Evolutionary conservation across 2,888 invertebrate genomes (phyloP).

Genomic region (Orthosia gothica): DNA sequence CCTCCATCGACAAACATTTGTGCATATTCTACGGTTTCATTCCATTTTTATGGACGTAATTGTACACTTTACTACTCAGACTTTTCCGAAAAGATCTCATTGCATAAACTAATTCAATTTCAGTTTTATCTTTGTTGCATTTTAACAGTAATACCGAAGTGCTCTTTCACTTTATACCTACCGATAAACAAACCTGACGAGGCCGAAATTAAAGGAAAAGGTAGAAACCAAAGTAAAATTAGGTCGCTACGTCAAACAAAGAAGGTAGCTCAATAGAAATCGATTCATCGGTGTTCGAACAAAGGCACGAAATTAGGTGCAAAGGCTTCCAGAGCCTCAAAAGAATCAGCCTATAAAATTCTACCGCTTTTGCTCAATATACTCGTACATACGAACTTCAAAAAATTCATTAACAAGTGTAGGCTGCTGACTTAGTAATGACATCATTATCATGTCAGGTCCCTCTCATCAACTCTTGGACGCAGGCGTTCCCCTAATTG

Average conservation of each 20-base stretch:
- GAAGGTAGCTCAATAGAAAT: slow-evolving; percentile 51
- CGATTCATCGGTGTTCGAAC: slow-evolving; percentile 55
- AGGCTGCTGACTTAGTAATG: slow-evolving; percentile 31
- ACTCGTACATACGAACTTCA: slow-evolving; percentile 9
- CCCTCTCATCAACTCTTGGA: slow-evolving; percentile 46
- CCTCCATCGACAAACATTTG: slow-evolving; percentile 70
- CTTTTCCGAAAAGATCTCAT: not conserved
- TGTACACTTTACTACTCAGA: not conserved
- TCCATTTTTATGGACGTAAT: slow-evolving; percentile 55
- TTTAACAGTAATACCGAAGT: not conserved
- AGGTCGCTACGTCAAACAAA: slow-evolving; percentile 48
- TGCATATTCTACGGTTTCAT: slow-evolving; percentile 63
- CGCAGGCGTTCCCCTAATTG: slow-evolving; percentile 32
- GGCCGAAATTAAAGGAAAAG: slow-evolving; percentile 33
- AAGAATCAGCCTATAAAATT: slow-evolving; percentile 7
- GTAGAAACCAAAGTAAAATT: slow-evolving; percentile 43
- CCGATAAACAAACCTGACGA: slow-evolving; percentile 27
- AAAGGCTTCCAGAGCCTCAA: slow-evolving; percentile 31
- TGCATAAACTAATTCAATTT: no score
- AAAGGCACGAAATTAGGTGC: slow-evolving; percentile 51
- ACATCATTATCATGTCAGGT: slow-evolving; percentile 38
- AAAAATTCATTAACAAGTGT: slow-evolving; percentile 24
- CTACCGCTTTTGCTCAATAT: slow-evolving; percentile 14
- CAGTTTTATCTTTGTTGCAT: not conserved
- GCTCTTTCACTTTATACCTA: slow-evolving; percentile 4